Base-by-base conservation (phyloP, 2,797 vertebrate genomes). In the Amniataba percoides region DNA sequence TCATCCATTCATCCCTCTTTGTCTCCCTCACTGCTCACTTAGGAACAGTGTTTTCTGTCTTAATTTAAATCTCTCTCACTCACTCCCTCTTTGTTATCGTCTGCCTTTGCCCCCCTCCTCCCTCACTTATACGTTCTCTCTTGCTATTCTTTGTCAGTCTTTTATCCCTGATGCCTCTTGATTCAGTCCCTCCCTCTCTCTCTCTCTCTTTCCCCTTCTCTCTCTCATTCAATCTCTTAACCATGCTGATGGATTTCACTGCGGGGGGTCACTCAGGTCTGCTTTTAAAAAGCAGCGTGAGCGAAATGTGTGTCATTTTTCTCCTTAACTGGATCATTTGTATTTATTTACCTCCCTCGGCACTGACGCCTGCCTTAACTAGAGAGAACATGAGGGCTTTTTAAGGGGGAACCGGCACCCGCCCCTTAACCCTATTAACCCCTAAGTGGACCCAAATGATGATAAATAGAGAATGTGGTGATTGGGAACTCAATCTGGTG, bases 241-340 rank as follows among this genome's bases (percentile, higher is more conserved):
- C 83, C 81, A 86, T 45, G 74, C 84, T 90, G 89, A 91, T 95
- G 89, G 88, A 91, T 92, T 91, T 90, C 89, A 82, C 88, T 80
- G 82, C 69, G 4, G 86, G 87, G 82, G 91, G 90, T 93, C 92
- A 93, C 84, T 87, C 84, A 80, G 90, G 86, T 95, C 89, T 49
- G 72, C 85, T 92, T 89, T 93, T 92, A 81, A 92, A 89, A 91
- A 89, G 85, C 88, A 86, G 87, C 86, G 46, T 91, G 92, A 94
- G 87, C 70, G 56, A 92, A 91, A 88, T 77, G 88, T 77, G 83
- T 88, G 88, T 93, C 94, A 95, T 95, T 96, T 95, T 95, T 95
- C 94, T 94, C 89, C 74, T 75, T 95, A 95, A 94, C 91, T 94
- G 93, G 90, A 93, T 94, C 94, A 94, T 96, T 96, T 95, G 90